These are phyloP conservation scores for Misgurnus anguillicaudatus DNA, from an alignment of 2,113 vertebrate species.

Conservation along the genomic window DNA sequence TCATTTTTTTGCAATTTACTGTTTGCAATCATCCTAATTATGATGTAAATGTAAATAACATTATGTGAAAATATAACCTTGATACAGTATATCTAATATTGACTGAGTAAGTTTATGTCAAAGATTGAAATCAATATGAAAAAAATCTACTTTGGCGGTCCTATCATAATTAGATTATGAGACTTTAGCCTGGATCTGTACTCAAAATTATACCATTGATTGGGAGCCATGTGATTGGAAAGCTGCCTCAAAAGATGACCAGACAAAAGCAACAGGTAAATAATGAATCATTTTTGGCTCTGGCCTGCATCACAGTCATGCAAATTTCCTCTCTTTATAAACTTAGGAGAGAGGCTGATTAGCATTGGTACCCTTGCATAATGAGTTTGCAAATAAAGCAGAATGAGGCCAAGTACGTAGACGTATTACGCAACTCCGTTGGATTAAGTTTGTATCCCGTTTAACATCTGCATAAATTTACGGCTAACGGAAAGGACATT, in stretches of 20 bases:
- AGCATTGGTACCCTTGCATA: constrained; percentile 35
- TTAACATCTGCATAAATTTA: constrained; percentile 1
- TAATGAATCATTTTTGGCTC: constrained; percentile 55
- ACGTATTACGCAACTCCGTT: background rate
- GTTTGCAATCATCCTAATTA: too few relatives aligned
- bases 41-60: too few relatives aligned
- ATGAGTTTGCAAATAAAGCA: constrained; percentile 41
- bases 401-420: constrained; percentile 22
- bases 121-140: too few relatives aligned
- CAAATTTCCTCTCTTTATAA: constrained; percentile 46
- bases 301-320: constrained; percentile 36
- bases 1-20: too few relatives aligned
- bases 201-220: constrained; percentile 47
- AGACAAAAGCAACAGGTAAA: constrained; percentile 49
- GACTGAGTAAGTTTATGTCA: too few relatives aligned
- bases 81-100: too few relatives aligned
- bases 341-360: constrained; percentile 25
- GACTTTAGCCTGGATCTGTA: too few relatives aligned
- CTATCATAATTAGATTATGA: too few relatives aligned
- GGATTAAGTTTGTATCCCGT: constrained; percentile 18
- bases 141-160: too few relatives aligned
- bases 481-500: constrained; percentile 9
- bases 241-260: constrained; percentile 46
- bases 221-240: constrained; percentile 36
- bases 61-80: too few relatives aligned